Evolutionary conservation across 2,888 invertebrate species (phyloP).

Genomic region (Incurvaria masculella): DNA sequence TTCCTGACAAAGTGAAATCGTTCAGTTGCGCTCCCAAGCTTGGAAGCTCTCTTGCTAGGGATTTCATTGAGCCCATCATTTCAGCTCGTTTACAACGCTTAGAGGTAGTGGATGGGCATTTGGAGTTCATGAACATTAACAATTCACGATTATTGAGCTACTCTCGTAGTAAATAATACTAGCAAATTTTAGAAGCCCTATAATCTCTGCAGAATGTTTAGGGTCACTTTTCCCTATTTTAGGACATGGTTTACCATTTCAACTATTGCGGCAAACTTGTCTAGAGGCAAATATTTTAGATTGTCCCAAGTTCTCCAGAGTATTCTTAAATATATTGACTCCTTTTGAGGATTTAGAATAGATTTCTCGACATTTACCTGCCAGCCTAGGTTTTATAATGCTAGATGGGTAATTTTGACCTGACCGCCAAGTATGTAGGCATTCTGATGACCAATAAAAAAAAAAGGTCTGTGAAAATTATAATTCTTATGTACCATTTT

Average conservation of each 20-base stretch:
- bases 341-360: constrained; percentile 8
- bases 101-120: constrained; percentile 2
- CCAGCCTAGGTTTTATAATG: constrained; percentile 11
- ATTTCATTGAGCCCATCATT: constrained; percentile 19
- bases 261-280: too few species aligned
- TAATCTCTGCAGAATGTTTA: constrained; percentile 16
- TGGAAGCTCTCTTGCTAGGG: too few species aligned
- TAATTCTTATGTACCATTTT: too few species aligned
- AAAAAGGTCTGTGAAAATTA: too few species aligned
- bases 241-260: constrained; percentile 12
- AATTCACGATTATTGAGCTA: constrained; percentile 15
- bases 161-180: constrained; percentile 17
- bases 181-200: constrained; percentile 18
- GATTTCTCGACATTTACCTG: constrained; percentile 14
- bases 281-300: constrained; percentile 12
- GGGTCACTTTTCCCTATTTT: neutral
- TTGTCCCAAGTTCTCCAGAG: constrained; percentile 14
- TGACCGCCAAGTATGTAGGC: too few species aligned
- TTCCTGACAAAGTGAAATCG: constrained; percentile 11
- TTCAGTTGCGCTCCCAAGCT: too few species aligned
- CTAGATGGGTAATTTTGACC: too few species aligned
- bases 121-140: too few species aligned
- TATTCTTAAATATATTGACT: constrained; percentile 12
- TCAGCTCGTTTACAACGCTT: constrained; percentile 6
- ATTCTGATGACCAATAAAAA: too few species aligned